Conservation (phyloP, 2,888 invertebrate genomes). For the Lissonota sp. region DNA sequence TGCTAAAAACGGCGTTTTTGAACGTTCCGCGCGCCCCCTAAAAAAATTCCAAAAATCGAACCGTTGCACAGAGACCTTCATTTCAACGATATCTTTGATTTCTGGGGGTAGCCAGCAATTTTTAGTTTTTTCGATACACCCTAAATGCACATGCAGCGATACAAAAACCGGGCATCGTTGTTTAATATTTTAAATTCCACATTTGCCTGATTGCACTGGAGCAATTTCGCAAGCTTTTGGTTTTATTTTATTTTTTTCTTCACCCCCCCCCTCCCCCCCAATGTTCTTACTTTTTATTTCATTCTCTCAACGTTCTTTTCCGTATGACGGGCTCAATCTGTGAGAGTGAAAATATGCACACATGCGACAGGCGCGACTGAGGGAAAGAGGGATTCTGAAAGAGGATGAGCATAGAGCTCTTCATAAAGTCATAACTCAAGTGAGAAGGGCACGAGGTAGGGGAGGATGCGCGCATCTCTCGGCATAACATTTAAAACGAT, state of each 20-base stretch:
- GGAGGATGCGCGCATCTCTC: conserved; percentile 76
- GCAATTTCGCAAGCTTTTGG: conserved; percentile 52
- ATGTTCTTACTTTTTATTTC: conserved; percentile 30
- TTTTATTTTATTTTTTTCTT: conserved; percentile 19
- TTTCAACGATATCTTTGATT: too few species aligned
- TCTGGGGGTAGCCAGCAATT: too few species aligned
- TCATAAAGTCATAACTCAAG: conserved; percentile 83
- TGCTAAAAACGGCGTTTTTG: too few species aligned
- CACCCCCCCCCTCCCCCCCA: neutral
- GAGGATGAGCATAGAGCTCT: conserved; percentile 72
- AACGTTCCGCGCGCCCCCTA: too few species aligned
- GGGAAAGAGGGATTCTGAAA: neutral
- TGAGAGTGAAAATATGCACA: conserved; percentile 65
- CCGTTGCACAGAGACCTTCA: too few species aligned
- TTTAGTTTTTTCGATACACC: too few species aligned
- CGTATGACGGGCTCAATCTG: conserved; percentile 51
- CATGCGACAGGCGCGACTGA: conserved; percentile 19
- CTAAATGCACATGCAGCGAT: conserved; percentile 14
- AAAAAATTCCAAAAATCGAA: too few species aligned
- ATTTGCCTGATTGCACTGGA: conserved; percentile 57
- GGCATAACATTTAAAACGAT: conserved; percentile 83
- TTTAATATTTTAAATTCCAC: conserved; percentile 41
- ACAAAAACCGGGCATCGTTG: conserved; percentile 32
- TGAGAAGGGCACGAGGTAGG: conserved; percentile 58
- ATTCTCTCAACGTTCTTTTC: conserved; percentile 41